Percentiles rank a stretch among this genome's conserved stretches.
phyloP scores from a whole-genome alignment of 2,113 vertebrate genomes.

The Megaptera novaeangliae region DNA sequence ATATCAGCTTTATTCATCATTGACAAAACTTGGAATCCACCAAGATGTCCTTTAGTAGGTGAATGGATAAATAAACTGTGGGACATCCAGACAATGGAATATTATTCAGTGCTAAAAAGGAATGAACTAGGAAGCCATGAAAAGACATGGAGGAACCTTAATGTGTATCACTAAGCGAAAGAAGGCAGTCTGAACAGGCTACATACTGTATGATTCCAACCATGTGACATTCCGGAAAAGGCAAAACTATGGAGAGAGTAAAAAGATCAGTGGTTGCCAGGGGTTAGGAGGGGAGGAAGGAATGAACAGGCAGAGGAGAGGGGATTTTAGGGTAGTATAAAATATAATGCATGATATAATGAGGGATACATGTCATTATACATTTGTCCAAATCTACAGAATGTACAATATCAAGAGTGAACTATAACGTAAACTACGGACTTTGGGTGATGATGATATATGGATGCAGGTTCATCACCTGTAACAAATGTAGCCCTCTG shows the following conservation, averaged over 20 bases:
- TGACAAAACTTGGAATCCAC: background rate
- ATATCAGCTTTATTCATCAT: background rate
- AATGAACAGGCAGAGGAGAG: background rate
- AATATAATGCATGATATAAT: background rate
- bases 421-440: background rate
- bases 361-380: background rate
- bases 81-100: background rate
- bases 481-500: background rate
- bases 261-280: background rate
- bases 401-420: background rate
- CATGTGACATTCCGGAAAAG: background rate
- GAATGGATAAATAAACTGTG: background rate
- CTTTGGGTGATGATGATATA: background rate
- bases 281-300: background rate
- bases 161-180: background rate
- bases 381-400: background rate
- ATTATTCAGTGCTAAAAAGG: background rate
- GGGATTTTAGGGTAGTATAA: background rate
- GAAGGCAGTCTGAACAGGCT: background rate
- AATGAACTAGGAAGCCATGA: background rate
- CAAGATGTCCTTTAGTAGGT: background rate
- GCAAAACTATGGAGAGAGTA: background rate
- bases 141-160: background rate
- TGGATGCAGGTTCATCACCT: background rate
- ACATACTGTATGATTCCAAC: background rate